Percentiles rank a stretch among this genome's conserved stretches.
Evolutionary conservation across 1,140 invertebrate genomes (phyloP).

Genomic region (Pseudoatta argentina): DNA sequence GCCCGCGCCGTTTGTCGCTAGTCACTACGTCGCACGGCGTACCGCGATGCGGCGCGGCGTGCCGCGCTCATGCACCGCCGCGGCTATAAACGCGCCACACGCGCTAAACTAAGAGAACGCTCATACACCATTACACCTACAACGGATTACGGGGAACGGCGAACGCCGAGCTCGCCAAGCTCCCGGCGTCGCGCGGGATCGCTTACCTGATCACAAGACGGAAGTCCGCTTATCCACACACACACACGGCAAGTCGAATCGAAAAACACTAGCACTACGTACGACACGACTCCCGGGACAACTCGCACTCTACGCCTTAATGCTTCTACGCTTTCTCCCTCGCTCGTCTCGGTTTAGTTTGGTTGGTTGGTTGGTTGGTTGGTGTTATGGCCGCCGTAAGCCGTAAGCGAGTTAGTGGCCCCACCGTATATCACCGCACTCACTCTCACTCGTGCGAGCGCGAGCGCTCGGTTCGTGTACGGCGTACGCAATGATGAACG

Average conservation of each 20-base stretch:
- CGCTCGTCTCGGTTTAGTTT: conserved; percentile 73
- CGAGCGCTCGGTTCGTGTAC: conserved; percentile 73
- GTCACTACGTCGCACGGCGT: conserved; percentile 55
- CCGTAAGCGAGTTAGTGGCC: conserved; percentile 76
- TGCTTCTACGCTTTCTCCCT: conserved; percentile 80
- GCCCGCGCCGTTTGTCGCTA: conserved; percentile 62
- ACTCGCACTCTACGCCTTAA: conserved; percentile 59
- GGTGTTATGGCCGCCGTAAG: conserved; percentile 85
- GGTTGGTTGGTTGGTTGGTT: conserved; percentile 79
- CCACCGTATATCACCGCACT: conserved; percentile 77
- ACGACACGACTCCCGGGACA: conserved; percentile 45
- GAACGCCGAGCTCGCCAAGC: neutral
- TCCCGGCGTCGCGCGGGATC: conserved; percentile 66
- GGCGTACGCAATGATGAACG: conserved; percentile 67
- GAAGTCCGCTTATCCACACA: conserved; percentile 77
- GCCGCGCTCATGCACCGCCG: conserved; percentile 69
- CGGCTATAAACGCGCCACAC: conserved; percentile 44
- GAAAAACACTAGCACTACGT: conserved; percentile 82
- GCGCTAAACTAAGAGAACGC: too few relatives aligned
- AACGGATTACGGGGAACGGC: neutral
- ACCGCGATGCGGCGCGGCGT: conserved; percentile 33
- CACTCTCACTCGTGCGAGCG: conserved; percentile 79
- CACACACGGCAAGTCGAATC: conserved; percentile 65
- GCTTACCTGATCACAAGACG: conserved; percentile 81
- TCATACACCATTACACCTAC: conserved; percentile 12